These are phyloP conservation scores for Nemopilema nomurai DNA, from an alignment of 30 jellyfish, hydroid and myxozoan genomes.

Conservation along the genomic window DNA sequence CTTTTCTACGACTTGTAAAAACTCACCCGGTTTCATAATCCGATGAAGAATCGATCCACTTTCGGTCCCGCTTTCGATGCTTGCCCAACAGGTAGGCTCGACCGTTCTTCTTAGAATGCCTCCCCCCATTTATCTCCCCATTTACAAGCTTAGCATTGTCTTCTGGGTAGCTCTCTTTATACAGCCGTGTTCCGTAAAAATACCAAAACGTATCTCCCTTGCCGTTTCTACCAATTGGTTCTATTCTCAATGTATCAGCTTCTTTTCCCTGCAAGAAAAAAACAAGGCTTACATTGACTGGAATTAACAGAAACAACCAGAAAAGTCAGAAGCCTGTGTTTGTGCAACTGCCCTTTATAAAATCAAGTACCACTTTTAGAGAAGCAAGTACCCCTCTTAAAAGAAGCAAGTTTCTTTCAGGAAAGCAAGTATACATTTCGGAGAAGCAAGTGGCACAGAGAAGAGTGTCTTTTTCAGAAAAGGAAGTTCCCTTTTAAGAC, in stretches of 20 bases:
- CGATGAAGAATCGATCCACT: slow-evolving; percentile 60
- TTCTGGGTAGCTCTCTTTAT: slow-evolving; percentile 51
- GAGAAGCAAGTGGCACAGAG: no score
- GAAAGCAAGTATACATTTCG: no score
- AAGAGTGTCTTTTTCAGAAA: no score
- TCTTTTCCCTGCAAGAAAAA: slow-evolving; percentile 62
- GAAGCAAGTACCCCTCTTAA: no score
- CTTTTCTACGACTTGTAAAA: no score
- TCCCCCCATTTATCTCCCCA: slow-evolving; percentile 29
- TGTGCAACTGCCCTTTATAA: neutral
- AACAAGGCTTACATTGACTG: neutral
- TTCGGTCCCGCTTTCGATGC: slow-evolving; percentile 30
- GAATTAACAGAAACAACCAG: neutral
- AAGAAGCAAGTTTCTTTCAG: no score
- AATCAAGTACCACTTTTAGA: slow-evolving; percentile 3
- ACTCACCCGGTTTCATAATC: slow-evolving; percentile 53
- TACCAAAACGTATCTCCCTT: slow-evolving; percentile 91
- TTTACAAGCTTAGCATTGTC: neutral
- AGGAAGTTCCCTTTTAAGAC: no score
- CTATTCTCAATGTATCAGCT: slow-evolving; percentile 81
- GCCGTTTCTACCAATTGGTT: slow-evolving; percentile 80
- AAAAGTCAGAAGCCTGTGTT: neutral
- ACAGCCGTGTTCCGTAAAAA: slow-evolving; percentile 88
- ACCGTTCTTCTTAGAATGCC: slow-evolving; percentile 10
- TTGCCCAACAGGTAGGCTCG: slow-evolving; percentile 8